Percentiles rank a stretch among this genome's conserved stretches.
These are phyloP conservation scores for Platycercus adscitus DNA, from an alignment of 2,113 vertebrate species.

Conservation along the genomic window DNA sequence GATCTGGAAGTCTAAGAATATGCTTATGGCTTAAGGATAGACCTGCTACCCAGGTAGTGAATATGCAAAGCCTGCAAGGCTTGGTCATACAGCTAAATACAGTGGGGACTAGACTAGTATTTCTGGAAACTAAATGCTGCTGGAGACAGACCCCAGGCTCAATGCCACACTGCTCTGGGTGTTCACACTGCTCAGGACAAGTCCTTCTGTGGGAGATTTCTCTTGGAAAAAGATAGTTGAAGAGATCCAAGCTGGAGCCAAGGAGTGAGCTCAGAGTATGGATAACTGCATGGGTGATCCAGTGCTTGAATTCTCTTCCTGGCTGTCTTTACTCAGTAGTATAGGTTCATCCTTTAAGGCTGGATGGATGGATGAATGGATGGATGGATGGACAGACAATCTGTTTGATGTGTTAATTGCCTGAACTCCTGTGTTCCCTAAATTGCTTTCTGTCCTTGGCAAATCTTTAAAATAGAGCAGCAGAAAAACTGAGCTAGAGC, in stretches of 20 bases:
- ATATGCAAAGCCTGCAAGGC: not conserved
- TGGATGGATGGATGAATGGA: not conserved
- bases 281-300: accelerated
- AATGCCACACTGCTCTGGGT: not conserved
- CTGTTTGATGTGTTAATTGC: not conserved
- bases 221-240: not conserved
- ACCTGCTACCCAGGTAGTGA: not conserved
- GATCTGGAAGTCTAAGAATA: not conserved
- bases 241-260: not conserved
- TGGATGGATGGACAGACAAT: not conserved
- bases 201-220: not conserved
- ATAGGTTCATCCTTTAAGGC: not conserved
- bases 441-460: not conserved
- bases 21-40: not conserved
- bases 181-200: not conserved
- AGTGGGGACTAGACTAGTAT: not conserved
- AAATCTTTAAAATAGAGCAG: not conserved
- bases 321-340: not conserved
- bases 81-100: not conserved
- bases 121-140: not conserved
- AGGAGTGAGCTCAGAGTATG: not conserved
- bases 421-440: not conserved
- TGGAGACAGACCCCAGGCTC: not conserved
- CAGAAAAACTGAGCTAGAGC: not conserved
- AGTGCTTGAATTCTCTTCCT: not conserved